Evolutionary conservation across 2,888 invertebrate species (phyloP), one percentile per base, ranked within the genome.

Genomic region (Horisme vitalbata): DNA sequence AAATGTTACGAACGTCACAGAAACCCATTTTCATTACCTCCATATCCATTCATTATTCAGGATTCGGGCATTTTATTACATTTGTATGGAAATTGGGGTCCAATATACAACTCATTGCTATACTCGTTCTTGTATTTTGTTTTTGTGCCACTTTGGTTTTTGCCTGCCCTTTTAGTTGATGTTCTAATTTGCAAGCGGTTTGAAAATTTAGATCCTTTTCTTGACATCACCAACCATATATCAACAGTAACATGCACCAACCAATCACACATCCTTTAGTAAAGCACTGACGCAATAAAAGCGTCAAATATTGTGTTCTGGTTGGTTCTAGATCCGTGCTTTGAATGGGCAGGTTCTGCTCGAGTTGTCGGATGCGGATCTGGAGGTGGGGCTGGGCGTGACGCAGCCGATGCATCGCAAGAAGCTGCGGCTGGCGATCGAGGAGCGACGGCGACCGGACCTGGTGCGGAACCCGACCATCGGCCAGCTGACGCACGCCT

Each of bases 341-440:
- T 92, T 92, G 88, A 91, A 91, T 91, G 91, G 91, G 76, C 91
- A 96, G 96, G 95, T 98, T 66, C 92, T 98, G 71, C 92, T 98
- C 65, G 97, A 97, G 88, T 90, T 98, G 70, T 96, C 95, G 74
- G 98, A 98, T 76, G 92, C 95, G 38, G 98, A 98, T 77, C 84
- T 98, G 75, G 97, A 97, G 84, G 94, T 95, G 39, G 97, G 97
- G 3, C 89, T 98, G 45, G 97, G 97, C n/a, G 94, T 98, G 63
- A 91, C 93, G 41, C 97, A 97, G 90, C 95, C 97, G 27, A 95
- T 98, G 93, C 98, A 98, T 79, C 92, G 97, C 66, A 96, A 97
- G 85, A 98, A 98, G 79, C 89, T 98, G 52, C 92, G 97, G 34
- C 91, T 98, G 63, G 98, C 98, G 41, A 97, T 98, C 57, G 98